phyloP scores from a whole-genome alignment of 1,140 invertebrate genomes.

The Leptinotarsa texana region DNA sequence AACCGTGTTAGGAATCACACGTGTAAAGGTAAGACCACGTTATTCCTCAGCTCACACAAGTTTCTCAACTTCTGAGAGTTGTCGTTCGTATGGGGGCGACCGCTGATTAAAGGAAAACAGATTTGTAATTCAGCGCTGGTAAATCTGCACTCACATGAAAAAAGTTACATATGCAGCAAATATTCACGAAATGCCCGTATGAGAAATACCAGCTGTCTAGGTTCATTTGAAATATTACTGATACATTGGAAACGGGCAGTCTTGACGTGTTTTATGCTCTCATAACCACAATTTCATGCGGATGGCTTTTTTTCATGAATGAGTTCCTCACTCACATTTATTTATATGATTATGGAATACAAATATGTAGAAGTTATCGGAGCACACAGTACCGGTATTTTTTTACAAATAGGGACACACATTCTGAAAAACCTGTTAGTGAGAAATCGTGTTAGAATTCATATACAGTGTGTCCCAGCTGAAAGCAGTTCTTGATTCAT shows the following conservation, averaged over 20 bases:
- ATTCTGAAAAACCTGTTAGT: too few species aligned
- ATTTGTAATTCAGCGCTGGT: not conserved
- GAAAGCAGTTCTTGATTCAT: too few species aligned
- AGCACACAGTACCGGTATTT: not conserved
- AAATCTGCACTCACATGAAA: not conserved
- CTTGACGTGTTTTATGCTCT: not conserved
- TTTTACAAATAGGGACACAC: too few species aligned
- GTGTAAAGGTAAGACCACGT: too few species aligned
- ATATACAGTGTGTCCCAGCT: too few species aligned
- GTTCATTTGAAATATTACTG: not conserved
- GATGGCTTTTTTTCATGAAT: not conserved
- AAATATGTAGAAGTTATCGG: not conserved
- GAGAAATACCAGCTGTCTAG: not conserved
- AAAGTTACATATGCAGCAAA: not conserved
- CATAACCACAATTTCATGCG: not conserved
- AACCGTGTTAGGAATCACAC: too few species aligned
- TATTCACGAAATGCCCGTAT: conserved; percentile 1
- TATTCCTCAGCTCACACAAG: too few species aligned
- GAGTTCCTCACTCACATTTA: not conserved
- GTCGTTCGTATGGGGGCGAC: too few species aligned
- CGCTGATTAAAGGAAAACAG: too few species aligned
- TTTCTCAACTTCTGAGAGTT: too few species aligned
- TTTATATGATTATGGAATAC: not conserved
- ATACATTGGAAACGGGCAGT: not conserved
- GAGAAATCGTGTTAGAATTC: too few species aligned